Evolutionary conservation across 1,140 invertebrate species (phyloP), one percentile per base, ranked within the genome.

Genomic region (Frieseomelitta varia): DNA sequence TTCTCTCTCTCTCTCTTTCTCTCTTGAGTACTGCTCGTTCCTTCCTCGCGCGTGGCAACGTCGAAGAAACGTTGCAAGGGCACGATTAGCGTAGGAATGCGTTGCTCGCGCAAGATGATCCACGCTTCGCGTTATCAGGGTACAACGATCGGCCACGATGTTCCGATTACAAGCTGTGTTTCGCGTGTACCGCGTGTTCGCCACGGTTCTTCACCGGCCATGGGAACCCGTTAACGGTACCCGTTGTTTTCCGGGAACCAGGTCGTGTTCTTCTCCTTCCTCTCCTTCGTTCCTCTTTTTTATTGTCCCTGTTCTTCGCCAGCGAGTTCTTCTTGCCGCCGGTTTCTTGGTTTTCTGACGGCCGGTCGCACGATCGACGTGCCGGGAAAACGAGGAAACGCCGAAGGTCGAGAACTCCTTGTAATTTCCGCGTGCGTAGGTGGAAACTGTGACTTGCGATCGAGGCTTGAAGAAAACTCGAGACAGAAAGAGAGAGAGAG

Each of bases 201-300:
- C 81, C 74, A 68, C 76, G 78, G 34, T 56, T 67, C 65, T 10
- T 4, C 67, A 34, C 63, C 53, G 77, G 55, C 69, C 75, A 71
- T 69, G 83, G 75, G 83, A 88, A 88, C 83, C 68, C 56, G 55
- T 30, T 88, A 88, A 85, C 87, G 83, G 83, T 82, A 79, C 47
- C 55, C 87, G 79, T 88, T 83, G 79, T 88, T 81, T 88, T 61
- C 83, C 79, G 58, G 56, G 83, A 79, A 88, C 30, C 78, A 53
- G 82, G 65, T 79, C 63, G 69, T 56, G 24, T 84, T 84, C 71
- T 51, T 53, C 73, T 61, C 53, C 12, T 17, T 15, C 24, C 55
- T 27, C 24, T 30, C 21, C 2, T 17, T 34, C 11, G 0, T 72
- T 2, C 47, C 24, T 53, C 72, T 39, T n/a, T n/a, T 30, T 14